phyloP scores from a whole-genome alignment of 2,113 vertebrate genomes.

The Corapipo altera region DNA sequence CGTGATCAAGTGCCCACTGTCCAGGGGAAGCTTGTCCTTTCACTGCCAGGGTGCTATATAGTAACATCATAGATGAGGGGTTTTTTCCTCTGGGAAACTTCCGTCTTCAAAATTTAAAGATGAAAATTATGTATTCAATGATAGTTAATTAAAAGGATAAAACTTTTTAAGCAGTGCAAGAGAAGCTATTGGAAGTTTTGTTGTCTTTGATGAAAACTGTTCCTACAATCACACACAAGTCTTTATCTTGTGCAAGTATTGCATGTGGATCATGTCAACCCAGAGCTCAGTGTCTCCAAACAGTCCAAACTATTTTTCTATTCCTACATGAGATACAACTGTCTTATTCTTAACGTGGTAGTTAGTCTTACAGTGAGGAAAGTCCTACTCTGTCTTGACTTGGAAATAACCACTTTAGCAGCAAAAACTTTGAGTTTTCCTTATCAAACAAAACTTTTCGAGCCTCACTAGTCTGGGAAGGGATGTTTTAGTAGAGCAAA shows the following conservation, averaged over 20 bases:
- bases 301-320: background rate
- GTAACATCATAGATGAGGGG: background rate
- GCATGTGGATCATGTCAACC: background rate
- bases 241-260: background rate
- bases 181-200: background rate
- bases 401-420: background rate
- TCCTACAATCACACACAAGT: accelerated
- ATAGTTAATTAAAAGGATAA: background rate
- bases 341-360: background rate
- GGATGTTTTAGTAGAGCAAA: background rate
- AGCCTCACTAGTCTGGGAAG: background rate
- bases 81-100: background rate
- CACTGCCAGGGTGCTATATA: background rate
- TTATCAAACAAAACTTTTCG: background rate
- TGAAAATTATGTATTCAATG: background rate
- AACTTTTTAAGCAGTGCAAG: background rate
- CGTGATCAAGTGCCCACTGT: background rate
- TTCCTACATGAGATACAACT: background rate
- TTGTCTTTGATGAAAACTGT: background rate
- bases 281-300: background rate
- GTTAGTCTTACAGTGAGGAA: background rate
- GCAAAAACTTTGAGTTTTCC: background rate
- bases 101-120: background rate
- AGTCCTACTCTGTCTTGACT: background rate
- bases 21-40: background rate